A percentile compares a stretch with the other conserved stretches of the same genome.
phyloP scores from a whole-genome alignment of 2,797 vertebrate species.

The Halcyon badia region DNA sequence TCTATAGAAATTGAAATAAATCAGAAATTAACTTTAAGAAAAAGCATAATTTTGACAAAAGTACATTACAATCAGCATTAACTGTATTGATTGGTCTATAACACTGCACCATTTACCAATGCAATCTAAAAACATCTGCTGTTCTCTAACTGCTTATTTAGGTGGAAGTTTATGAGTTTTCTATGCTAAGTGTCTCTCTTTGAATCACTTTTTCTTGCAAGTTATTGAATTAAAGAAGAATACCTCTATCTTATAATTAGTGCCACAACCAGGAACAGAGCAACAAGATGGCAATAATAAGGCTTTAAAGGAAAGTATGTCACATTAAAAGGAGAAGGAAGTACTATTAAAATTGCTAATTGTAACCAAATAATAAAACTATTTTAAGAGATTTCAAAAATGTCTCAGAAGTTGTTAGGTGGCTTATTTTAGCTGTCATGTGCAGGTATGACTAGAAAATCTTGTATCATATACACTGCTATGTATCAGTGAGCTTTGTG shows the following conservation, averaged over 20 bases:
- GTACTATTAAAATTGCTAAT: constrained; percentile 57
- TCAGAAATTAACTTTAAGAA: constrained; percentile 74
- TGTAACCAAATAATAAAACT: constrained; percentile 60
- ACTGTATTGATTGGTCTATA: constrained; percentile 66
- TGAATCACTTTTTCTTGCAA: constrained; percentile 70
- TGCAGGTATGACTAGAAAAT: not conserved
- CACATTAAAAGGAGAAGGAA: constrained; percentile 61
- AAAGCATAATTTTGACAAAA: constrained; percentile 71
- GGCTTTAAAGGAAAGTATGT: constrained; percentile 67
- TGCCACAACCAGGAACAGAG: constrained; percentile 52
- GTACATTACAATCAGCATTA: constrained; percentile 70
- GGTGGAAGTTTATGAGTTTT: constrained; percentile 75
- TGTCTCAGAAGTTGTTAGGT: constrained; percentile 11
- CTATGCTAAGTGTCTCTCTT: constrained; percentile 61
- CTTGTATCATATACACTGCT: not conserved
- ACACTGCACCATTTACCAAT: constrained; percentile 42
- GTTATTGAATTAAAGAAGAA: constrained; percentile 61
- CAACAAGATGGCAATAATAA: constrained; percentile 61
- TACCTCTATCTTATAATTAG: constrained; percentile 64
- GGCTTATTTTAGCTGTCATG: not conserved
- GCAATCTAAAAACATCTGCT: constrained; percentile 64
- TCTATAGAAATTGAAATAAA: constrained; percentile 66
- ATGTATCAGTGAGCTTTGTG: not conserved
- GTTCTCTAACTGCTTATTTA: constrained; percentile 70
- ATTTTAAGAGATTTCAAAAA: constrained; percentile 17